phyloP scores from a whole-genome alignment of 2,797 vertebrate species.

The Vireo griseus region DNA sequence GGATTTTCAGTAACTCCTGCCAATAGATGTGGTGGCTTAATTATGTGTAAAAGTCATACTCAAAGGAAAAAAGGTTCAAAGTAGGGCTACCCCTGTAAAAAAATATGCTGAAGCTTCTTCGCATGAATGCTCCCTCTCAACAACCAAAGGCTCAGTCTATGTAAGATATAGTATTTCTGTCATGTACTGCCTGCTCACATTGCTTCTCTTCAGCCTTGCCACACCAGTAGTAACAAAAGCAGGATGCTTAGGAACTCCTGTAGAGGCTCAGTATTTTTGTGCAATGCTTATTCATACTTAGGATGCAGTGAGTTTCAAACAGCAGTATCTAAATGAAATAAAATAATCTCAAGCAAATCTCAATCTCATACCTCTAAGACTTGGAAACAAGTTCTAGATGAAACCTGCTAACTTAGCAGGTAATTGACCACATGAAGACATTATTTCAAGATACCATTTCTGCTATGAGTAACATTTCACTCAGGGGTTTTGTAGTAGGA shows the following conservation, averaged over 20 bases:
- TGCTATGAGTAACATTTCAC: background rate
- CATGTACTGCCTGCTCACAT: background rate
- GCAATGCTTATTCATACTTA: background rate
- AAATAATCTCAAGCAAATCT: background rate
- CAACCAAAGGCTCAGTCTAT: background rate
- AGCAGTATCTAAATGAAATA: background rate
- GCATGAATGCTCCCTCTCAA: background rate
- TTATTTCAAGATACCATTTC: background rate
- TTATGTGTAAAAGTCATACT: background rate
- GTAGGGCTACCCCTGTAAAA: background rate
- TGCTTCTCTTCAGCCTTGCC: background rate
- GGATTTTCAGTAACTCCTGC: background rate
- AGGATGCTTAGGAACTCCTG: background rate
- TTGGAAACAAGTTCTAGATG: background rate
- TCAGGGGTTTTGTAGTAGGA: background rate
- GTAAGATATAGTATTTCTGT: background rate
- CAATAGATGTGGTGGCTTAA: fast-evolving
- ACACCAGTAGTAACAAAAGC: background rate
- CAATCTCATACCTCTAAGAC: background rate
- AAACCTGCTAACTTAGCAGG: background rate
- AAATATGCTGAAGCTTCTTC: background rate
- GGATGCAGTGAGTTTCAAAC: background rate
- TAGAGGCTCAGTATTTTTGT: background rate
- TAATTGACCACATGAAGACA: background rate
- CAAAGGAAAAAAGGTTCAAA: background rate